Base-by-base conservation (phyloP, 1,140 invertebrate species). In the Drosophila yakuba region DNA sequence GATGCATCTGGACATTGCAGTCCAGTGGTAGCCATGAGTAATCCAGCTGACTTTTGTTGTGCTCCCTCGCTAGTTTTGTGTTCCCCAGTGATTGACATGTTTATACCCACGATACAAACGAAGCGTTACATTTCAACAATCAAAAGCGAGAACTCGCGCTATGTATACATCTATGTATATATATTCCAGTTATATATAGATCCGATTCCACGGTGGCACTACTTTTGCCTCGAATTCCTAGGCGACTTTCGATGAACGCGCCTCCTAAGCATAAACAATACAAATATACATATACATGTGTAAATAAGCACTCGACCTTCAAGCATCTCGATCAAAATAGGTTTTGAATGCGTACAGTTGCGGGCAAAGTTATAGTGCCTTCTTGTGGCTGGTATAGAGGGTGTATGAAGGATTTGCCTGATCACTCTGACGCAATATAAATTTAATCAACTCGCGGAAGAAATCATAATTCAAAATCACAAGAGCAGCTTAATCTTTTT, bases 91-190 rank as follows among this genome's bases (percentile, higher is more conserved):
- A 77, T 77, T 77, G 74, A 68, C 73, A 77, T 77, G 72, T 77
- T 68, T 77, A 77, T 77, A 77, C 62, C 55, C 38, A 67, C 50
- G 74, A 68, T 77, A 59, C 55, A 68, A 68, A 60, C 74, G 74
- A 68, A 76, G 74, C 74, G 74, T 75, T 75, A 23, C 45, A 58
- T 51, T 50, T 17, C n/a, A 28, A 39, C 39, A 20, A 66, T 35
- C 17, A 35, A 69, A 56, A 68, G 54, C 66, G 68, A 68, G 38
- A 68, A 52, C 64, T 52, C 25, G 25, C 25, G 35, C 47, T 67
- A 66, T 20, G 59, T n/a, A 28, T 35, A 52, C 10, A 67, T 66
- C 47, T 67, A 66, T 20, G 59, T n/a, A 28, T 35, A 52, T 14
- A 54, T 66, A 4, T 25, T 25, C 17, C 44, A 57, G 51, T 36